These are phyloP conservation scores for Caradrina clavipalpis DNA, from an alignment of 2,888 invertebrate species.

Conservation along the genomic window DNA sequence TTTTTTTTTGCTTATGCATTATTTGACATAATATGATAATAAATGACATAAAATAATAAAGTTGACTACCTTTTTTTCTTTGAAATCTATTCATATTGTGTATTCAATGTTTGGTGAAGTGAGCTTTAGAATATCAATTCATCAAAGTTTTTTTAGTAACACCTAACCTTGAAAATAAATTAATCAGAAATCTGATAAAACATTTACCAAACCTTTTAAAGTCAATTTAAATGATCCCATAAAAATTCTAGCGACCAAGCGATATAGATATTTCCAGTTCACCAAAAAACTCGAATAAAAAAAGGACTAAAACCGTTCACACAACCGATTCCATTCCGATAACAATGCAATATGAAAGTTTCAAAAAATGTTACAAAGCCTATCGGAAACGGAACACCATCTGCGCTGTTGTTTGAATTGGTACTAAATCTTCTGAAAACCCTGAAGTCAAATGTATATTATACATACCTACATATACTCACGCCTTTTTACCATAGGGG, in stretches of 20 bases:
- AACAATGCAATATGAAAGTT: constrained; percentile 48
- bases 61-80: no score
- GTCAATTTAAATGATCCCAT: not conserved
- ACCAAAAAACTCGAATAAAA: not conserved
- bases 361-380: constrained; percentile 26
- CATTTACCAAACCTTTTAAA: not conserved
- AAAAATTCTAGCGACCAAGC: constrained; percentile 1
- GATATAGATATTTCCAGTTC: not conserved
- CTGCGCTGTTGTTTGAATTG: constrained; percentile 43
- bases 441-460: constrained; percentile 19
- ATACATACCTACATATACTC: no score
- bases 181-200: no score
- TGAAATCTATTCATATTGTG: no score
- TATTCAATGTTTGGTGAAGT: no score
- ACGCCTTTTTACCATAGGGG: no score
- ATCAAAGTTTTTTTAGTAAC: no score
- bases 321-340: constrained; percentile 46
- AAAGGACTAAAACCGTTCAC: constrained; percentile 17
- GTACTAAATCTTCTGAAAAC: constrained; percentile 46
- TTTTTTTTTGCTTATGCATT: no score
- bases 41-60: no score
- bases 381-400: constrained; percentile 32
- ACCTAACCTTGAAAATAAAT: no score
- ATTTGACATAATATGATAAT: no score
- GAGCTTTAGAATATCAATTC: no score